These are phyloP conservation scores for Phocoena sinus DNA, from an alignment of 2,113 vertebrate species.

Conservation along the genomic window DNA sequence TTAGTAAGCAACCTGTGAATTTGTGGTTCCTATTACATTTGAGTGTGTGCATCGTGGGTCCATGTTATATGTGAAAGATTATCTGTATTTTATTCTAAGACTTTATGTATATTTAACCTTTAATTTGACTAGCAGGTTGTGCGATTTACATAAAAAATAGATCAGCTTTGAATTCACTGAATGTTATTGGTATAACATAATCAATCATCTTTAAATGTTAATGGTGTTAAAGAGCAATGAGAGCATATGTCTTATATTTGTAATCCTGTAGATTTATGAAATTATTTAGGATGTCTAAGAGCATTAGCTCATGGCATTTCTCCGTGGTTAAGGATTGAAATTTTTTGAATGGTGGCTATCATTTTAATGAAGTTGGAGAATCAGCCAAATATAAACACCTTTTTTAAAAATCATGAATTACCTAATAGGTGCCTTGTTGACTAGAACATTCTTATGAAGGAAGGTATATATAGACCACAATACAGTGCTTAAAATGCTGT, in stretches of 20 bases:
- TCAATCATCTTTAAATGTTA: conserved; percentile 86
- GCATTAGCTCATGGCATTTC: conserved; percentile 57
- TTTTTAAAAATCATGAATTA: conserved; percentile 24
- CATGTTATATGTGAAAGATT: conserved; percentile 72
- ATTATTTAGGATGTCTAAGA: conserved; percentile 72
- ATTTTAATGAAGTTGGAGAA: conserved; percentile 52
- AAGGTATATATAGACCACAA: neutral
- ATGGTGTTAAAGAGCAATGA: conserved; percentile 82
- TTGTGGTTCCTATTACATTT: conserved; percentile 36
- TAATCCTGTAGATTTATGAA: conserved; percentile 79
- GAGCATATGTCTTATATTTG: conserved; percentile 84
- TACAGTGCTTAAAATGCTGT: conserved; percentile 47
- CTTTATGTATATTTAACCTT: conserved; percentile 87
- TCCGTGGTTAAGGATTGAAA: conserved; percentile 40
- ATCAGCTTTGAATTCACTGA: conserved; percentile 83
- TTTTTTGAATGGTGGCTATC: conserved; percentile 52
- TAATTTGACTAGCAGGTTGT: conserved; percentile 85
- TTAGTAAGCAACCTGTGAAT: conserved; percentile 58
- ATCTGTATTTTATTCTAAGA: conserved; percentile 79
- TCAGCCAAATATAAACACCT: conserved; percentile 43
- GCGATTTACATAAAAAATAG: conserved; percentile 85
- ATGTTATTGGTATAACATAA: conserved; percentile 79
- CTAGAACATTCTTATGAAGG: conserved; percentile 33
- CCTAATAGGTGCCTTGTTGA: conserved; percentile 23
- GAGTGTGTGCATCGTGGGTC: conserved; percentile 63